phyloP scores from a whole-genome alignment of 2,888 invertebrate genomes.

The Torymus tubicola region DNA sequence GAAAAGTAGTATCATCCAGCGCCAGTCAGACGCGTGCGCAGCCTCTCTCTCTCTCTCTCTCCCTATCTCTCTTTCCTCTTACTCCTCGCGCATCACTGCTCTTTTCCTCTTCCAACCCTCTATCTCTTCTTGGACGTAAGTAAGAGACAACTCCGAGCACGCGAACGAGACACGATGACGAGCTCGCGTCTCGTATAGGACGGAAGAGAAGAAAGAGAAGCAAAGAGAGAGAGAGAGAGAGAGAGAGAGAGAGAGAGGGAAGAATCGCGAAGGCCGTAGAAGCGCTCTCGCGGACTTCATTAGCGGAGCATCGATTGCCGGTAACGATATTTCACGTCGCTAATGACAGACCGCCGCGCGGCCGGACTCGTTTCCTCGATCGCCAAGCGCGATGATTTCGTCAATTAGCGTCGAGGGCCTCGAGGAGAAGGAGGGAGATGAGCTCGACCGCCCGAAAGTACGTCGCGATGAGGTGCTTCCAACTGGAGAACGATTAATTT shows the following conservation, averaged over 20 bases:
- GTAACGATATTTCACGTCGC: constrained; percentile 39
- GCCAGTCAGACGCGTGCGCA: constrained; percentile 43
- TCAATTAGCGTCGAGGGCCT: constrained; percentile 42
- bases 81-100: not conserved
- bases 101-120: not conserved
- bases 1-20: constrained; percentile 46
- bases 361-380: constrained; percentile 7
- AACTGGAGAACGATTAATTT: too few species aligned
- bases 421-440: too few species aligned
- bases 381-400: constrained; percentile 47
- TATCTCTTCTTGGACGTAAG: not conserved
- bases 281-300: constrained; percentile 57
- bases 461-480: too few species aligned
- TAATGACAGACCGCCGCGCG: constrained; percentile 43
- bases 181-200: not conserved
- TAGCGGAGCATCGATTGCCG: constrained; percentile 57
- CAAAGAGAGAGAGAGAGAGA: constrained; percentile 32
- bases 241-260: not conserved
- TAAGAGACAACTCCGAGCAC: constrained; percentile 9
- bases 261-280: not conserved
- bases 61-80: not conserved
- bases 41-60: constrained; percentile 7
- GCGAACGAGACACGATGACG: constrained; percentile 43
- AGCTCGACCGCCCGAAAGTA: too few species aligned
- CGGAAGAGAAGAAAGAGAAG: constrained; percentile 34